Conservation (phyloP, 64 coral and sea anemone species). For the Montipora cactus region DNA sequence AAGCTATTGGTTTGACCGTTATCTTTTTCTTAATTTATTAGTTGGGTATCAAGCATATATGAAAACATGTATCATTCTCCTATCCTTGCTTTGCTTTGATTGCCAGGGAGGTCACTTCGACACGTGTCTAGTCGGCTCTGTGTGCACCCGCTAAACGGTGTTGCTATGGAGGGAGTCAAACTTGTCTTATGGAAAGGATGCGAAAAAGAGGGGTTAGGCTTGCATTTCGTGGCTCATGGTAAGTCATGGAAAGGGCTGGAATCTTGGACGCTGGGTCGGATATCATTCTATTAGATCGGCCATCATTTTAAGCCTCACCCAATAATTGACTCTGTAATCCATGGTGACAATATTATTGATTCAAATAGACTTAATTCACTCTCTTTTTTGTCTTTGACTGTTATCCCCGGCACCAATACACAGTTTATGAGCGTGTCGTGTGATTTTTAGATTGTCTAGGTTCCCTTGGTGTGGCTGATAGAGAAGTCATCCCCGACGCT, state of each 20-base stretch:
- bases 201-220: slow-evolving; percentile 27
- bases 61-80: not conserved
- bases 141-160: slow-evolving; percentile 26
- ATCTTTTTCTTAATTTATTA: no score
- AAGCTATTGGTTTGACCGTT: no score
- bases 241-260: not conserved
- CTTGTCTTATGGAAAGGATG: slow-evolving; percentile 55
- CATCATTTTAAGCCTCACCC: no score
- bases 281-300: no score
- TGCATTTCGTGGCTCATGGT: slow-evolving; percentile 8
- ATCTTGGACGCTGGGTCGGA: no score
- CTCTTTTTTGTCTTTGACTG: no score
- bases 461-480: slow-evolving; percentile 49
- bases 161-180: not conserved
- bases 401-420: not conserved
- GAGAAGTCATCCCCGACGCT: slow-evolving; percentile 14
- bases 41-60: no score
- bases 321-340: no score
- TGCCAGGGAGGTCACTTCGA: slow-evolving; percentile 37
- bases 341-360: no score
- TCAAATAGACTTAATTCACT: no score
- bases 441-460: slow-evolving; percentile 56
- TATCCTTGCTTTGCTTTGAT: not conserved
- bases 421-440: not conserved
- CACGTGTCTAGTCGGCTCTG: slow-evolving; percentile 35